Evolutionary conservation across 2,113 vertebrate genomes (phyloP).

Genomic region (Carettochelys insculpta): DNA sequence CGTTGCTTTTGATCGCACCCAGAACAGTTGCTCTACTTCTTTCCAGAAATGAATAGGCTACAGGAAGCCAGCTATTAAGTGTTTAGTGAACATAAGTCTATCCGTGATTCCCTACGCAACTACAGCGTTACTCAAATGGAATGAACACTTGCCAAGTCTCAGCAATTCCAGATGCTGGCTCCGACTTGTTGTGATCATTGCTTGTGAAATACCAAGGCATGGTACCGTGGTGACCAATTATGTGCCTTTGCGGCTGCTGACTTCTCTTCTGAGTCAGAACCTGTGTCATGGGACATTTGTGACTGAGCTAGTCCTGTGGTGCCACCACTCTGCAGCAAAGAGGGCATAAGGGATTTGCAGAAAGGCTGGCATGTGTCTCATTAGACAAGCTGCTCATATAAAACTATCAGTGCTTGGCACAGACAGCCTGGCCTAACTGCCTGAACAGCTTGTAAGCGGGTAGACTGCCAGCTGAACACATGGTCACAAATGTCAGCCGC

Average conservation of each 20-base stretch:
- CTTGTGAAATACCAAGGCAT: neutral
- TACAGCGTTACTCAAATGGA: neutral
- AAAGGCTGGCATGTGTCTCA: neutral
- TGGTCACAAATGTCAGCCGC: neutral
- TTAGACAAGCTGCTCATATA: neutral
- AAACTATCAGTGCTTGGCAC: slow-evolving; percentile 15
- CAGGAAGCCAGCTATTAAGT: neutral
- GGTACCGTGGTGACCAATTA: neutral
- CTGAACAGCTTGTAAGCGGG: slow-evolving; percentile 19
- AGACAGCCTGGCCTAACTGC: fast-evolving
- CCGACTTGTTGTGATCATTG: neutral
- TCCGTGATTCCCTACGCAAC: neutral
- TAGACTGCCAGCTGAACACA: neutral
- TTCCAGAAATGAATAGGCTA: neutral
- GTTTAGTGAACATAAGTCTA: neutral
- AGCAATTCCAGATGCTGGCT: neutral
- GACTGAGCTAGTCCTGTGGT: fast-evolving
- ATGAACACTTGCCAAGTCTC: neutral
- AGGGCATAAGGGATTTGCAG: neutral
- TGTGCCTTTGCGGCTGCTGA: fast-evolving
- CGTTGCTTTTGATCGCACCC: neutral
- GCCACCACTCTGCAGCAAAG: fast-evolving
- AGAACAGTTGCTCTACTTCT: neutral
- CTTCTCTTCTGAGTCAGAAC: neutral
- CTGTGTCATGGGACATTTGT: fast-evolving